Percentiles rank a stretch among this genome's conserved stretches.
Evolutionary conservation across 1,140 invertebrate species (phyloP).

Genomic region (Paraescarpia echinospica): DNA sequence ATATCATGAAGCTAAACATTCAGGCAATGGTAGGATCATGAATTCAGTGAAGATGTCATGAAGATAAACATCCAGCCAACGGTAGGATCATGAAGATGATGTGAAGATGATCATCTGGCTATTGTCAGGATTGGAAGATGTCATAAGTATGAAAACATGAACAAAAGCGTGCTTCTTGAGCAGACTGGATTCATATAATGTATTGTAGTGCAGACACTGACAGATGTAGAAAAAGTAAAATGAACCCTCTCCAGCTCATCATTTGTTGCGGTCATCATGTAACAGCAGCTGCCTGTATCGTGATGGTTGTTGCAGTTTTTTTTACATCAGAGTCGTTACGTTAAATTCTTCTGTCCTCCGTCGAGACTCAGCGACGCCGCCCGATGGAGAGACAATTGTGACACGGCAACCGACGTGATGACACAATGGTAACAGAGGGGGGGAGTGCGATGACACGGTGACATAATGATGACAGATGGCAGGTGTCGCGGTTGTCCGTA

Average conservation of each 20-base stretch:
- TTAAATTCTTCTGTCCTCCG: neutral
- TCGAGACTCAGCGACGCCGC: neutral
- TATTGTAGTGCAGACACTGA: neutral
- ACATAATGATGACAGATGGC: neutral
- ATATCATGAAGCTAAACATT: neutral
- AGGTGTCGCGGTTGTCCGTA: neutral
- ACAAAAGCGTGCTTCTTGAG: neutral
- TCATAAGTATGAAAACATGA: neutral
- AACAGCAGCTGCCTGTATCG: neutral
- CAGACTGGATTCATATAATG: neutral
- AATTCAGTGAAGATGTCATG: neutral
- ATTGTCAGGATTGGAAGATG: neutral
- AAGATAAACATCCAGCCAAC: neutral
- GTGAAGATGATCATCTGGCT: neutral
- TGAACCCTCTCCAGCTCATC: neutral
- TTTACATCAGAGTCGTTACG: neutral
- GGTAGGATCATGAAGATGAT: neutral
- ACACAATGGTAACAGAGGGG: neutral
- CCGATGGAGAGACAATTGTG: neutral
- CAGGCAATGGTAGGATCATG: neutral
- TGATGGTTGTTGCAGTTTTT: neutral
- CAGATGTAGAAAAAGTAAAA: neutral
- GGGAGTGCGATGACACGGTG: neutral
- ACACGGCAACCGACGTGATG: neutral
- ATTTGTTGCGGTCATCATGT: neutral